These are phyloP conservation scores for Apteryx mantelli DNA, from an alignment of 2,113 vertebrate genomes.

Conservation along the genomic window DNA sequence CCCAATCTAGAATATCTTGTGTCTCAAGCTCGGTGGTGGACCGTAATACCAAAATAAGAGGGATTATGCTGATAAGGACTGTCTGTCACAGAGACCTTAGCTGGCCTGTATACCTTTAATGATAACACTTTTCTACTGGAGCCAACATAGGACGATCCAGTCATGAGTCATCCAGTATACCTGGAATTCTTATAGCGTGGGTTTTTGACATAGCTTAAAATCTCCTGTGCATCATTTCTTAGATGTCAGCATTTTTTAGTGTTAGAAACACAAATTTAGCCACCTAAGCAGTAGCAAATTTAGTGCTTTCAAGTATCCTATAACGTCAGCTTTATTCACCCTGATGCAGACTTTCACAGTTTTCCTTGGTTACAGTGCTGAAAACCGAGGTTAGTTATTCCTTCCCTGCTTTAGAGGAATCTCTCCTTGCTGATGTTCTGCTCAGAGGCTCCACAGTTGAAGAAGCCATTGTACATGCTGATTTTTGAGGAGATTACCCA, in stretches of 20 bases:
- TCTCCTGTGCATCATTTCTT: neutral
- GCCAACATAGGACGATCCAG: neutral
- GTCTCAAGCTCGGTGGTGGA: neutral
- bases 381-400: too few species aligned
- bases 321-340: neutral
- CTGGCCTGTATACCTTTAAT: neutral
- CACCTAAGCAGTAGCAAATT: neutral
- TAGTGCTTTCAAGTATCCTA: neutral
- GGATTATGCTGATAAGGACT: neutral
- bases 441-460: too few species aligned
- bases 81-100: neutral
- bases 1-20: neutral
- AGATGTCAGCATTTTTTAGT: neutral
- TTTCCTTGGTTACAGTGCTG: too few species aligned
- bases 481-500: too few species aligned
- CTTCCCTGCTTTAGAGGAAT: too few species aligned
- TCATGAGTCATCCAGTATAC: neutral
- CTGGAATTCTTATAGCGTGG: neutral
- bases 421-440: too few species aligned
- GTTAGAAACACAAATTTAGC: neutral
- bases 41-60: neutral
- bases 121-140: neutral
- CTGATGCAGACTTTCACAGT: too few species aligned
- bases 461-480: too few species aligned
- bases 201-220: neutral